Evolutionary conservation across 2,888 invertebrate species (phyloP).

Genomic region (Temnothorax rugatulus): DNA sequence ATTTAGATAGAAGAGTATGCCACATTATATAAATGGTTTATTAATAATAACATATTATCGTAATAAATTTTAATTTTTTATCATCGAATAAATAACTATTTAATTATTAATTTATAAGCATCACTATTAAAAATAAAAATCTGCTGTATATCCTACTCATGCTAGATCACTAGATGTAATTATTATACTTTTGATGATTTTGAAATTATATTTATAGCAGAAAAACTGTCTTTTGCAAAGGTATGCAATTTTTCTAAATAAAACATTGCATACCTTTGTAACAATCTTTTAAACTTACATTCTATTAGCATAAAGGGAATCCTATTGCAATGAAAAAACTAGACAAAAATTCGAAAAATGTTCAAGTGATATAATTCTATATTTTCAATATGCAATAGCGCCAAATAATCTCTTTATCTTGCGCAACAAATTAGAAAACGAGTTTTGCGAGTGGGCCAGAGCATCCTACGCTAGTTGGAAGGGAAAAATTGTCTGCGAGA

Average conservation of each 20-base stretch:
- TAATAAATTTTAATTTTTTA: not conserved
- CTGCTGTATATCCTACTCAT: not conserved
- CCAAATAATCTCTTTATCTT: conserved; percentile 29
- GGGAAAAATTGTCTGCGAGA: conserved; percentile 32
- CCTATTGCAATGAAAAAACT: conserved; percentile 2
- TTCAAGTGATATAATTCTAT: not conserved
- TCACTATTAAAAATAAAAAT: not conserved
- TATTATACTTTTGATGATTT: not conserved
- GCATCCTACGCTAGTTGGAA: conserved; percentile 12
- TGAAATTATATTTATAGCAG: not conserved
- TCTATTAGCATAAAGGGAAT: not conserved
- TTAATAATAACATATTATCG: not conserved
- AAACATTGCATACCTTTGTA: not conserved
- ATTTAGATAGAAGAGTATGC: not conserved
- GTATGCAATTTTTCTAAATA: not conserved
- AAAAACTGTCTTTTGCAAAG: not conserved
- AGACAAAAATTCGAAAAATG: not conserved
- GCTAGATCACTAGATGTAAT: not conserved
- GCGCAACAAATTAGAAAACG: conserved; percentile 52
- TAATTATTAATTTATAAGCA: not conserved
- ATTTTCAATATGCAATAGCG: not conserved
- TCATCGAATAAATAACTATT: not conserved
- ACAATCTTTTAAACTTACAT: not conserved
- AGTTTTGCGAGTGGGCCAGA: conserved; percentile 36
- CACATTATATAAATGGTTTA: not conserved